A percentile compares a stretch with the other conserved stretches of the same genome.
Evolutionary conservation across 2,888 invertebrate genomes (phyloP).

Genomic region (Amorpha juglandis): DNA sequence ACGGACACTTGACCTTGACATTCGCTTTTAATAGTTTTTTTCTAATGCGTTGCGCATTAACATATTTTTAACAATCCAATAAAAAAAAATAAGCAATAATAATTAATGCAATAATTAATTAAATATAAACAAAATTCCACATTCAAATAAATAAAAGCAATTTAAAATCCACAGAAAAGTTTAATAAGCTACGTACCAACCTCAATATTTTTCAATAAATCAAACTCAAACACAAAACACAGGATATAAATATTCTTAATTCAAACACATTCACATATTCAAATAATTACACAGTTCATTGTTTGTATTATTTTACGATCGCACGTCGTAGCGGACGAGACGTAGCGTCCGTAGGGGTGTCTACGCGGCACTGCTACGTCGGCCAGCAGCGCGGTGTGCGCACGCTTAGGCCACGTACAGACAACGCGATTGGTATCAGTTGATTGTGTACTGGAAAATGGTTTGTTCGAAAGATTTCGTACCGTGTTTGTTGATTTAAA

Average conservation of each 20-base stretch:
- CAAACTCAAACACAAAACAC: slow-evolving; percentile 46
- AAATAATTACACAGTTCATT: slow-evolving; percentile 32
- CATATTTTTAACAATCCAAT: background rate
- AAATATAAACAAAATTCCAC: background rate
- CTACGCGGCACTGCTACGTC: slow-evolving; percentile 64
- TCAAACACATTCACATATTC: slow-evolving; percentile 36
- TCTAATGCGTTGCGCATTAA: slow-evolving; percentile 6
- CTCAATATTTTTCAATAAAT: slow-evolving; percentile 26
- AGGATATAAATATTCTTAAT: slow-evolving; percentile 30
- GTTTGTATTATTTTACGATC: slow-evolving; percentile 40
- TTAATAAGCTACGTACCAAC: slow-evolving; percentile 9
- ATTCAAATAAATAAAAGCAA: background rate
- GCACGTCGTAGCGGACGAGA: slow-evolving; percentile 50
- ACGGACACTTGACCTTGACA: slow-evolving; percentile 19
- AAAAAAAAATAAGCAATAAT: background rate
- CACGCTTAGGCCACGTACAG: slow-evolving; percentile 52
- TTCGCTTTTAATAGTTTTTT: slow-evolving; percentile 12
- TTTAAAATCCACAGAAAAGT: background rate
- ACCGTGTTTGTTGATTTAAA: slow-evolving; percentile 21
- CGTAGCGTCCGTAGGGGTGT: slow-evolving; percentile 56
- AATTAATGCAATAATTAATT: background rate
- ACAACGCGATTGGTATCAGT: slow-evolving; percentile 39
- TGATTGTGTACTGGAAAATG: slow-evolving; percentile 24
- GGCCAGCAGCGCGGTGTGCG: slow-evolving; percentile 48
- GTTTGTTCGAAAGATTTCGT: slow-evolving; percentile 9